Evolutionary conservation across 2,113 vertebrate species (phyloP).

Genomic region (Illadopsis cleaveri): DNA sequence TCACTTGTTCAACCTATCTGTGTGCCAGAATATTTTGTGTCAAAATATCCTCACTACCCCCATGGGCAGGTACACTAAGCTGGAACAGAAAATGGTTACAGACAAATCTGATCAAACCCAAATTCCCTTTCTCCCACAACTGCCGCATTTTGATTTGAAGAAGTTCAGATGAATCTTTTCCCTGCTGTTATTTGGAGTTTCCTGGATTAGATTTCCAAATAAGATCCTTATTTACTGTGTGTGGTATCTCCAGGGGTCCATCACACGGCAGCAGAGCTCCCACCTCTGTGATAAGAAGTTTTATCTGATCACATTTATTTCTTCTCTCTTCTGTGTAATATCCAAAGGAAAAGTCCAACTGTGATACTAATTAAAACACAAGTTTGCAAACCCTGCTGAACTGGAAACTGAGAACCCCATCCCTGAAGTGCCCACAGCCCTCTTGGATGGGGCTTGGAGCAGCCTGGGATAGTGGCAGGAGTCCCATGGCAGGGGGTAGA

Average conservation of each 20-base stretch:
- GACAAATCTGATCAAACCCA: neutral
- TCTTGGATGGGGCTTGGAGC: accelerated
- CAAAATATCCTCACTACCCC: neutral
- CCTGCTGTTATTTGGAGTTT: neutral
- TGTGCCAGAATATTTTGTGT: neutral
- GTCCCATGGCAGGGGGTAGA: neutral
- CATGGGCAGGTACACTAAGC: neutral
- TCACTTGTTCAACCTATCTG: neutral
- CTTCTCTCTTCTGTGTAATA: neutral
- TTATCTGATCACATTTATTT: neutral
- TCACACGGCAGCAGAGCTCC: neutral
- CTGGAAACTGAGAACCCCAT: neutral
- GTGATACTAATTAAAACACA: neutral
- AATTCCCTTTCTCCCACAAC: neutral
- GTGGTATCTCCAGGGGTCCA: neutral
- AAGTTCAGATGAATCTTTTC: neutral
- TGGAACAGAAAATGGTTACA: neutral
- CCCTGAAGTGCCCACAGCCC: neutral
- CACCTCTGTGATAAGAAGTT: neutral
- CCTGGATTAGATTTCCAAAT: neutral
- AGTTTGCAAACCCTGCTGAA: neutral
- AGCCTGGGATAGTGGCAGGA: neutral
- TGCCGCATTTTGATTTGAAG: neutral
- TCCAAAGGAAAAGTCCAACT: neutral
- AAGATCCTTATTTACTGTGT: neutral